These are phyloP conservation scores for Lepilemur septentrionalis DNA, from an alignment of 2,797 vertebrate genomes.

Conservation along the genomic window DNA sequence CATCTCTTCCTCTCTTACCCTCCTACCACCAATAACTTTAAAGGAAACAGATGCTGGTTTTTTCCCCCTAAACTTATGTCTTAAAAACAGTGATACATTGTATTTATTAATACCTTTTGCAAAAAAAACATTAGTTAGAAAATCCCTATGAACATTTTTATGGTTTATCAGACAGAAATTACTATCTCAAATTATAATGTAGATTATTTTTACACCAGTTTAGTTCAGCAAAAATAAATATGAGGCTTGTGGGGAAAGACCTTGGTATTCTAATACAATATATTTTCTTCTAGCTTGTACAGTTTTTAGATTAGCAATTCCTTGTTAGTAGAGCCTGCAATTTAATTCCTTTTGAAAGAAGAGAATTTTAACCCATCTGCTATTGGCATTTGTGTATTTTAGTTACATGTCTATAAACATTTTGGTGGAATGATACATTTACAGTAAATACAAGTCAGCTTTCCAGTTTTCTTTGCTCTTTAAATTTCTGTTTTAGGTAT, in stretches of 20 bases:
- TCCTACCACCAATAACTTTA: background rate
- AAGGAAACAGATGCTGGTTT: background rate
- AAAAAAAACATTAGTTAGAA: constrained; percentile 14
- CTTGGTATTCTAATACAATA: background rate
- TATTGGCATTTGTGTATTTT: background rate
- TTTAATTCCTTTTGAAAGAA: constrained; percentile 32
- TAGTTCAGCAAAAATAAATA: constrained; percentile 3
- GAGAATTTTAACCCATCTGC: background rate
- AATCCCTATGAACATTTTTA: constrained; percentile 4
- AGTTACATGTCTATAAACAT: background rate
- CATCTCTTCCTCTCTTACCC: background rate
- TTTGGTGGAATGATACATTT: constrained; percentile 14
- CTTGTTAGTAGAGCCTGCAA: background rate
- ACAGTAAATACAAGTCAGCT: constrained; percentile 36
- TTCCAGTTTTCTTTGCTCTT: constrained; percentile 42
- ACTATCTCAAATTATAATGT: background rate
- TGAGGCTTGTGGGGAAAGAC: background rate
- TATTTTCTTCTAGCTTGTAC: background rate
- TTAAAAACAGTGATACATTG: background rate
- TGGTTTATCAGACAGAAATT: constrained; percentile 30
- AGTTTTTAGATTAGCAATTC: constrained; percentile 20
- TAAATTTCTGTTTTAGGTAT: background rate
- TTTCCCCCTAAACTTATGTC: background rate
- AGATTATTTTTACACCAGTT: constrained; percentile 17
- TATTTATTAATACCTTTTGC: background rate